Evolutionary conservation across 1,140 invertebrate species (phyloP).

Genomic region (Habropoda laboriosa): DNA sequence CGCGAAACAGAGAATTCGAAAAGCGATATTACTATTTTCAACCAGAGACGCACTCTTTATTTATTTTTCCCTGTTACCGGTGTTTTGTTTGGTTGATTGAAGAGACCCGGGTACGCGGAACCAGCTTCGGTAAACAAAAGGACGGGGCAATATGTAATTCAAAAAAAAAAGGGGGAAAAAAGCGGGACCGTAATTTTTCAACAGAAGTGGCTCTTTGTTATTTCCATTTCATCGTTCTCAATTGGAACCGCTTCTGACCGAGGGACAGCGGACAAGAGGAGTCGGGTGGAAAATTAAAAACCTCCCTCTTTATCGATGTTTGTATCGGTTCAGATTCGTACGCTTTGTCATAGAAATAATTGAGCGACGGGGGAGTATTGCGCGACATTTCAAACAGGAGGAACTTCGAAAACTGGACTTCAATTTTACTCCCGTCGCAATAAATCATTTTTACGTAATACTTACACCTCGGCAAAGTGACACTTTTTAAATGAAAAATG

Average conservation of each 20-base stretch:
- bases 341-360: background rate
- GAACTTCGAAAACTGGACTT: no score
- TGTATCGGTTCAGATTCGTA: background rate
- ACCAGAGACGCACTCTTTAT: background rate
- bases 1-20: background rate
- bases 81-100: conserved; percentile 11
- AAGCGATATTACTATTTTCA: background rate
- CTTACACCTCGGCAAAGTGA: no score
- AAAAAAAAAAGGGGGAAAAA: no score
- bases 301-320: background rate
- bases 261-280: background rate
- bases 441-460: no score
- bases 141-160: background rate
- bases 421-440: no score
- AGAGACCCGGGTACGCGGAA: background rate
- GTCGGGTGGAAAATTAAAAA: conserved; percentile 7
- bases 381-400: no score
- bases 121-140: background rate
- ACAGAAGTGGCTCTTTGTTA: background rate
- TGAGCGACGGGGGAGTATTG: background rate
- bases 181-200: conserved; percentile 18
- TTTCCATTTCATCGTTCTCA: conserved; percentile 2
- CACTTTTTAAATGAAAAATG: no score
- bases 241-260: background rate
- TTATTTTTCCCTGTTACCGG: background rate